Percentiles rank a stretch among this genome's conserved stretches.
Conservation (phyloP, 1,140 invertebrate species). For the Pachypsylla venusta region DNA sequence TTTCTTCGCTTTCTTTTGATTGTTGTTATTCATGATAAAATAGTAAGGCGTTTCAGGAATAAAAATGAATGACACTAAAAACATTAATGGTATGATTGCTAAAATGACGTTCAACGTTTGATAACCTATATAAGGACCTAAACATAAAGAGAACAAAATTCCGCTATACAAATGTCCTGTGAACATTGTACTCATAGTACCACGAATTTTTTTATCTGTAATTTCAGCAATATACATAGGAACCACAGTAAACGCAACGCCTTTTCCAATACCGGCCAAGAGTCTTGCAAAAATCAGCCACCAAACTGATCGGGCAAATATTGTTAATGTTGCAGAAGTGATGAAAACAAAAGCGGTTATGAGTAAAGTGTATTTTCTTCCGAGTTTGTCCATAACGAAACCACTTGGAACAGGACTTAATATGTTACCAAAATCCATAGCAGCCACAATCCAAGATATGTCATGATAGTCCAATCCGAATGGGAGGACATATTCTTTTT, state of each 20-base stretch:
- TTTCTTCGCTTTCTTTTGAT: constrained; percentile 40
- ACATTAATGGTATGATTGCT: constrained; percentile 40
- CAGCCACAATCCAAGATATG: constrained; percentile 20
- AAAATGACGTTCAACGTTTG: constrained; percentile 45
- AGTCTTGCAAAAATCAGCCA: constrained; percentile 18
- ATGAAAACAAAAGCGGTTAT: constrained; percentile 38
- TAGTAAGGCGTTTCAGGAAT: constrained; percentile 74
- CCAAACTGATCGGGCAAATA: background rate
- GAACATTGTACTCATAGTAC: constrained; percentile 49
- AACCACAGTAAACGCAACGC: constrained; percentile 55
- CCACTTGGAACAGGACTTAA: constrained; percentile 25
- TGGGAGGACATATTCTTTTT: constrained; percentile 13
- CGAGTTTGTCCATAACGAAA: constrained; percentile 52
- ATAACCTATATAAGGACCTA: constrained; percentile 61
- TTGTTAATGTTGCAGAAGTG: constrained; percentile 36
- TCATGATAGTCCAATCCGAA: constrained; percentile 13
- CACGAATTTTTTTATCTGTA: constrained; percentile 28
- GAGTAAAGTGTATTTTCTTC: constrained; percentile 51
- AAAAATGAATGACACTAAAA: constrained; percentile 47
- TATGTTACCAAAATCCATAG: constrained; percentile 22
- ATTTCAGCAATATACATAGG: constrained; percentile 82
- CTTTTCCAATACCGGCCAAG: constrained; percentile 45
- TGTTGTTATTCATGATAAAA: constrained; percentile 40
- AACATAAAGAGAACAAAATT: constrained; percentile 31
- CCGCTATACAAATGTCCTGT: constrained; percentile 62